A percentile compares a stretch with the other conserved stretches of the same genome.
Conservation (phyloP, 2,797 vertebrate genomes). For the Enteromius anoplus region DNA sequence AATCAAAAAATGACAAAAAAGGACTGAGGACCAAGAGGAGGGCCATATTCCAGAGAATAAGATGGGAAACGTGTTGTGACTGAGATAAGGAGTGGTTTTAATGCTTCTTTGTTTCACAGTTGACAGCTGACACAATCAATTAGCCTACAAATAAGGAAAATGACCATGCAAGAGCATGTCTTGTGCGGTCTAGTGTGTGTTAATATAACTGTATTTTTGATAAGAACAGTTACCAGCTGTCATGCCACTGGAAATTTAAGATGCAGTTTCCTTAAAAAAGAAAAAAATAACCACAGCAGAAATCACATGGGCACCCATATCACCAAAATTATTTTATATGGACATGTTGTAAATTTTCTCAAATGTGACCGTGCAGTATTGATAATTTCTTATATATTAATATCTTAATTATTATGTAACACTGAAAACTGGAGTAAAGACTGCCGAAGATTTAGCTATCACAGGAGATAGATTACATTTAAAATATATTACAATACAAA, state of each 20-base stretch:
- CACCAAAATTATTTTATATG: background rate
- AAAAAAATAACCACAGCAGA: background rate
- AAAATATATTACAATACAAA: background rate
- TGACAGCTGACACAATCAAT: slow-evolving; percentile 68
- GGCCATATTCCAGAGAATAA: background rate
- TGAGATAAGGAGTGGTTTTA: slow-evolving; percentile 66
- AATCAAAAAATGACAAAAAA: background rate
- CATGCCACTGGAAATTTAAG: background rate
- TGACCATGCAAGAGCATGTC: slow-evolving; percentile 20
- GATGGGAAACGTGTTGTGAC: slow-evolving; percentile 61
- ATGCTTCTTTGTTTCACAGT: slow-evolving; percentile 66
- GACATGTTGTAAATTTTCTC: background rate
- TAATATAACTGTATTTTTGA: slow-evolving; percentile 34
- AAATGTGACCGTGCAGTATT: background rate
- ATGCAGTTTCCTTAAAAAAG: background rate
- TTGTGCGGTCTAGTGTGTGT: slow-evolving; percentile 27
- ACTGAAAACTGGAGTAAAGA: background rate
- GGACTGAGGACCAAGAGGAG: slow-evolving; percentile 8
- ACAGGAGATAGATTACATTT: background rate
- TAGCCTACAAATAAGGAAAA: slow-evolving; percentile 53
- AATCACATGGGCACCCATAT: background rate
- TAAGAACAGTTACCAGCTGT: background rate
- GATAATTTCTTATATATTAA: background rate
- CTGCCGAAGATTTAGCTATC: background rate
- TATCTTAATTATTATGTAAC: background rate